Conservation (phyloP, 2,888 invertebrate genomes). For the Clitarchus hookeri region DNA sequence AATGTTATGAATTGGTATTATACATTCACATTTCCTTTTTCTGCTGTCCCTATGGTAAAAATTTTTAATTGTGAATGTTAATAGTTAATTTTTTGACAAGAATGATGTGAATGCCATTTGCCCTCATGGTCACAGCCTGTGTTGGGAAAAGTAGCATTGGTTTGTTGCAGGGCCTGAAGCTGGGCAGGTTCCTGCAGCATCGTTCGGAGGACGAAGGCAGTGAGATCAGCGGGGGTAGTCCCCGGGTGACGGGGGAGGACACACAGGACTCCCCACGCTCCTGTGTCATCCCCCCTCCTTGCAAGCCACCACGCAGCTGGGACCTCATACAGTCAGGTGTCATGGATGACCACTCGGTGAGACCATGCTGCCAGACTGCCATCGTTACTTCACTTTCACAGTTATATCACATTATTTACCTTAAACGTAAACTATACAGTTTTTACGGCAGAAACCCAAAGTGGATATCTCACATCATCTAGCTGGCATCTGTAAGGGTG, state of each 20-base stretch:
- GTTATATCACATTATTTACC: too few relatives aligned
- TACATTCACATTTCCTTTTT: too few relatives aligned
- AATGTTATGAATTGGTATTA: too few relatives aligned
- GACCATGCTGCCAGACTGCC: not conserved
- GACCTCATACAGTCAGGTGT: slow-evolving; percentile 50
- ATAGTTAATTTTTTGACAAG: too few relatives aligned
- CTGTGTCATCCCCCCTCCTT: slow-evolving; percentile 50
- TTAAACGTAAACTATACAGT: too few relatives aligned
- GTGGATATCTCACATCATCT: too few relatives aligned
- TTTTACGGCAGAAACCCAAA: too few relatives aligned
- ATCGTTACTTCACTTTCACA: too few relatives aligned
- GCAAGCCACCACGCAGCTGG: slow-evolving; percentile 51
- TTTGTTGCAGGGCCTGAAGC: slow-evolving; percentile 30
- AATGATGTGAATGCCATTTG: too few relatives aligned
- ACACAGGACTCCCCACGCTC: slow-evolving; percentile 46
- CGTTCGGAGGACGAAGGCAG: slow-evolving; percentile 41
- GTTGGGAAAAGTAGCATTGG: not conserved
- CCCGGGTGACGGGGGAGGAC: slow-evolving; percentile 37
- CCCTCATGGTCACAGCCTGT: not conserved
- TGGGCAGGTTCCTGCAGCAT: slow-evolving; percentile 37
- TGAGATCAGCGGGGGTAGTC: slow-evolving; percentile 38
- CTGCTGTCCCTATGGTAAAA: too few relatives aligned
- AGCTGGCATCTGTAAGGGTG: too few relatives aligned
- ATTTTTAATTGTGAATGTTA: too few relatives aligned
- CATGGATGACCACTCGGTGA: slow-evolving; percentile 47